A percentile compares a stretch with the other conserved stretches of the same genome.
Conservation (phyloP, 2,888 invertebrate species). For the Zaprionus lineosus region DNA sequence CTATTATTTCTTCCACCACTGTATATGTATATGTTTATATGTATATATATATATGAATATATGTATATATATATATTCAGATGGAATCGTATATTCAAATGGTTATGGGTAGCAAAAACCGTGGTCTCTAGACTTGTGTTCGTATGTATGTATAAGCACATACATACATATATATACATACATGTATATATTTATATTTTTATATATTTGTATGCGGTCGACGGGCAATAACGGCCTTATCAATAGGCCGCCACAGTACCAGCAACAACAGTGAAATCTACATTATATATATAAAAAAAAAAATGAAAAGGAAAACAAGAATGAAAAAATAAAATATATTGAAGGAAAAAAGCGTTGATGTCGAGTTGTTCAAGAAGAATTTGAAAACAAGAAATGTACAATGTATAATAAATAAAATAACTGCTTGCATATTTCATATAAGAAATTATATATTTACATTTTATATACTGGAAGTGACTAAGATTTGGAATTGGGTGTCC, state of each 20-base stretch:
- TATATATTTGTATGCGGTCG: conserved; percentile 37
- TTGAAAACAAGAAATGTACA: conserved; percentile 68
- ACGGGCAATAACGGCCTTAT: conserved; percentile 61
- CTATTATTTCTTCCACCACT: too few relatives aligned
- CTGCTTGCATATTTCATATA: background rate
- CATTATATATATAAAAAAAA: conserved; percentile 41
- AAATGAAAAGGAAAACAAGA: conserved; percentile 23
- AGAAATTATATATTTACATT: background rate
- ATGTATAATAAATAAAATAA: conserved; percentile 1
- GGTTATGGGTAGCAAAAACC: conserved; percentile 23
- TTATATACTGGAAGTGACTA: too few relatives aligned
- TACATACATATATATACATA: conserved; percentile 1
- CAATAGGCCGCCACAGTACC: conserved; percentile 63
- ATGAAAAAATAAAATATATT: conserved; percentile 13
- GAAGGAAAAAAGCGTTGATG: conserved; percentile 37
- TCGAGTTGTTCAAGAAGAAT: conserved; percentile 53
- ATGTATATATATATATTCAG: background rate
- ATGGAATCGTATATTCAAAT: background rate
- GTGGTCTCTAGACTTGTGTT: conserved; percentile 37
- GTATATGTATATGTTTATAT: conserved; percentile 9
- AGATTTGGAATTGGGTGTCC: too few relatives aligned
- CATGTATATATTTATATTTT: background rate
- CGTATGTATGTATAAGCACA: conserved; percentile 18
- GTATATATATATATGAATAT: conserved; percentile 11
- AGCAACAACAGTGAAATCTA: conserved; percentile 35